Evolutionary conservation across 2,888 invertebrate genomes (phyloP), one percentile per base, ranked within the genome.

Genomic region (Eudemis profundana): DNA sequence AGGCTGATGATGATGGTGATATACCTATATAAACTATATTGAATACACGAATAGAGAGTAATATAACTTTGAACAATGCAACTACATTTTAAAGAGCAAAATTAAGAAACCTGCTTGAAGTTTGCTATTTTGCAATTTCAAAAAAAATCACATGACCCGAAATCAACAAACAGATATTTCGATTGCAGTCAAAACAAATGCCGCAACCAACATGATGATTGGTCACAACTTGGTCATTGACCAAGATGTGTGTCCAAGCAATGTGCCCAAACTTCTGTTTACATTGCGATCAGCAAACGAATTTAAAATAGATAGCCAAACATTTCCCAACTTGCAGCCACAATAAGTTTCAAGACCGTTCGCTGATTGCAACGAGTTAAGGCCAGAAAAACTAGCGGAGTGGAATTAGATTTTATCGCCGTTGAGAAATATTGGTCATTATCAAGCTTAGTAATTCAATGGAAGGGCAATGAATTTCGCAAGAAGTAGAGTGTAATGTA

Each of bases 301-400:
- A 65, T 65, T 59, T 29, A 29, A 65, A 65, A 53, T 60, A 44
- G 42, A 14, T 46, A 33, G 42, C 33, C 64, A 57, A 64, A 53
- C 8, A 47, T 65, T 65, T 44, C 65, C 36, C 51, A 65, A 65
- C 50, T 38, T 10, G 38, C 19, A 12, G 21, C 40, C 38, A 38
- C 51, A 44, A 51, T 38, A 21, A 53, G 21, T 65, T 65, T 59
- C 47, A 60, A 65, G 64, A 59, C 38, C 60, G 40, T 53, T 64
- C 15, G 15, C 29, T 29, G 12, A 65, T 47, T 53, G 59, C 60
- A 60, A 65, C 46, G 19, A 17, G 47, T 33, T 23, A 40, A 15
- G 21, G 14, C 44, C 38, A 60, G 44, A 65, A 65, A 60, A 65
- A 64, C 57, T 64, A 36, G 46, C 19, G 21, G 4, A 44, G 44